These are phyloP conservation scores for Circaetus gallicus DNA, from an alignment of 2,113 vertebrate genomes.

Conservation along the genomic window DNA sequence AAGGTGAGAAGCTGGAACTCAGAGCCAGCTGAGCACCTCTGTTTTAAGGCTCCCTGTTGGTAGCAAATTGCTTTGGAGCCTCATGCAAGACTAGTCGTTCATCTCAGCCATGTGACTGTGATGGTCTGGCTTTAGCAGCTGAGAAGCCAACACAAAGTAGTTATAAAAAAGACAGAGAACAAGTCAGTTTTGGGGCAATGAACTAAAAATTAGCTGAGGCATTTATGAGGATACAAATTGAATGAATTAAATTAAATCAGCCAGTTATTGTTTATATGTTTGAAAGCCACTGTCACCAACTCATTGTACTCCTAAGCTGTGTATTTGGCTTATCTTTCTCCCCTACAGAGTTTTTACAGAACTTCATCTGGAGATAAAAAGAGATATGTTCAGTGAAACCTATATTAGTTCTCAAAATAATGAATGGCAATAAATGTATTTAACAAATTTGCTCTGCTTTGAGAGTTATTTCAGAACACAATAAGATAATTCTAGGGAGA, in stretches of 20 bases:
- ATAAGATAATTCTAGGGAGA: neutral
- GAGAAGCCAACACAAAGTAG: neutral
- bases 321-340: neutral
- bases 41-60: neutral
- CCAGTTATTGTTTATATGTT: neutral
- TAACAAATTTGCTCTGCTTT: neutral
- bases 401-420: neutral
- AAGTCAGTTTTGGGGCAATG: neutral
- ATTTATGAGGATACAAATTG: neutral
- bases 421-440: neutral
- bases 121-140: neutral
- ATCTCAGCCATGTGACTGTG: neutral
- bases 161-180: neutral
- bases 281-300: neutral
- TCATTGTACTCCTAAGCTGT: neutral
- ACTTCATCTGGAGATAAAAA: neutral
- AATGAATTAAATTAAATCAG: neutral
- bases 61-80: neutral
- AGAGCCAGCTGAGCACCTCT: neutral
- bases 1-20: neutral
- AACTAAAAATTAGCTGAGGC: neutral
- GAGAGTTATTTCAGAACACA: neutral
- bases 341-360: neutral
- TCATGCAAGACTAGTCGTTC: neutral
- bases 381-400: neutral